These are phyloP conservation scores for Eurystomus gularis DNA, from an alignment of 2,113 vertebrate species.

Conservation along the genomic window DNA sequence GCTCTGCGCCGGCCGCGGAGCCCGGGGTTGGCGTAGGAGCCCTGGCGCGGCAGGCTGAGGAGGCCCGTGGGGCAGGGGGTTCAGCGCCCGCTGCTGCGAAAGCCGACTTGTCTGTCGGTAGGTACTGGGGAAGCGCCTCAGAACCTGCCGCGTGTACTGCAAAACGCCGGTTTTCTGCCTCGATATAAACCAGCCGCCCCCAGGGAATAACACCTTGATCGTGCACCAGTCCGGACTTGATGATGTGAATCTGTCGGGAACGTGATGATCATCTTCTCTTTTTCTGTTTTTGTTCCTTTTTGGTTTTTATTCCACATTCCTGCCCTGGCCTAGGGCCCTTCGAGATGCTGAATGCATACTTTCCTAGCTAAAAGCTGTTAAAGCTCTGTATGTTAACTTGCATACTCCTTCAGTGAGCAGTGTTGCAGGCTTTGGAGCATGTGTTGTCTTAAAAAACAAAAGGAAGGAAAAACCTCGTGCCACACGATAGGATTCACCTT, in stretches of 20 bases:
- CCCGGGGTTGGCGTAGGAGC: not conserved
- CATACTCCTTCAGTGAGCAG: not conserved
- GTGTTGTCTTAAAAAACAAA: not conserved
- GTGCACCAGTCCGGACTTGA: not conserved
- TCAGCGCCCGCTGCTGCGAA: rapidly evolving
- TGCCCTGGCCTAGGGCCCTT: not conserved
- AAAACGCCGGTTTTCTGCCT: rapidly evolving
- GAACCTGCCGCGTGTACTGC: not conserved
- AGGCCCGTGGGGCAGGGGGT: not conserved
- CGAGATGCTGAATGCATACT: not conserved
- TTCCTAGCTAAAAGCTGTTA: not conserved
- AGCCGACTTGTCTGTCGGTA: rapidly evolving
- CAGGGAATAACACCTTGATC: not conserved
- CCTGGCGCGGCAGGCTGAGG: not conserved
- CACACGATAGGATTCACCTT: not conserved
- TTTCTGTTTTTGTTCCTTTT: not conserved
- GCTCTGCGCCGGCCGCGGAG: not conserved
- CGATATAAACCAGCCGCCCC: rapidly evolving
- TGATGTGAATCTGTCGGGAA: not conserved
- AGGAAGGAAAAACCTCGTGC: not conserved
- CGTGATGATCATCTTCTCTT: not conserved
- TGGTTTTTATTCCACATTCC: not conserved
- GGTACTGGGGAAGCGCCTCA: not conserved
- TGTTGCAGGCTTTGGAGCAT: rapidly evolving
- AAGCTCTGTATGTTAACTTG: not conserved